A percentile compares a stretch with the other conserved stretches of the same genome.
phyloP scores from a whole-genome alignment of 2,797 vertebrate genomes.

The Macrochelys suwanniensis region DNA sequence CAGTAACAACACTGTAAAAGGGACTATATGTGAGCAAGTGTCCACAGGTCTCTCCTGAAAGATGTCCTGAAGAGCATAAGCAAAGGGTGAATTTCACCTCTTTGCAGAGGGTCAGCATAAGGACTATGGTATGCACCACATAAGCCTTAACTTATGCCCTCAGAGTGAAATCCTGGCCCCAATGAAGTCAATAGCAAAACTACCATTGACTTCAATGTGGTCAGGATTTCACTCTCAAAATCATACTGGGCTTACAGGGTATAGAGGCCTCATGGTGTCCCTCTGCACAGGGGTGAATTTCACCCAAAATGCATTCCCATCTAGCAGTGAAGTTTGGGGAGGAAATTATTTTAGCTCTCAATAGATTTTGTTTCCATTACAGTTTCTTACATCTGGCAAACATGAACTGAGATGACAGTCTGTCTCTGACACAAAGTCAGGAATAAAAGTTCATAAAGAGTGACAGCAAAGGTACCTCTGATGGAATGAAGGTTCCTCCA shows the following conservation, averaged over 20 bases:
- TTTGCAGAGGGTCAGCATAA: neutral
- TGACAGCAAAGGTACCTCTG: neutral
- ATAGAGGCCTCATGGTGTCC: accelerated
- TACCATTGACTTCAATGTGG: neutral
- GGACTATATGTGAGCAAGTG: neutral
- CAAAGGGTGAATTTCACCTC: neutral
- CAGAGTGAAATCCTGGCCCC: neutral
- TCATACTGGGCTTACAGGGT: accelerated
- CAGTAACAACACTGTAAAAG: neutral
- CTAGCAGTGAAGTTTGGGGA: neutral
- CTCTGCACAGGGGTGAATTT: neutral
- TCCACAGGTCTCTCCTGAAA: neutral
- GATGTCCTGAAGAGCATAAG: neutral
- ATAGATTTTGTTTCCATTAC: neutral
- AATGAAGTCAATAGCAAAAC: neutral
- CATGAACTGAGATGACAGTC: neutral
- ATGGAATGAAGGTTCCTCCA: neutral
- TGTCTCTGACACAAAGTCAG: neutral
- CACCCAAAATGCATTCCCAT: neutral
- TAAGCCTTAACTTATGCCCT: neutral
- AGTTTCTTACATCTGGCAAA: neutral
- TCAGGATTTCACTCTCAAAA: neutral
- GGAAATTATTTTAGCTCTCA: neutral
- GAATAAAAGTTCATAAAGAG: neutral
- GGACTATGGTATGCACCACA: neutral